These are phyloP conservation scores for Bettongia penicillata DNA, from an alignment of 2,113 vertebrate species.

Conservation along the genomic window DNA sequence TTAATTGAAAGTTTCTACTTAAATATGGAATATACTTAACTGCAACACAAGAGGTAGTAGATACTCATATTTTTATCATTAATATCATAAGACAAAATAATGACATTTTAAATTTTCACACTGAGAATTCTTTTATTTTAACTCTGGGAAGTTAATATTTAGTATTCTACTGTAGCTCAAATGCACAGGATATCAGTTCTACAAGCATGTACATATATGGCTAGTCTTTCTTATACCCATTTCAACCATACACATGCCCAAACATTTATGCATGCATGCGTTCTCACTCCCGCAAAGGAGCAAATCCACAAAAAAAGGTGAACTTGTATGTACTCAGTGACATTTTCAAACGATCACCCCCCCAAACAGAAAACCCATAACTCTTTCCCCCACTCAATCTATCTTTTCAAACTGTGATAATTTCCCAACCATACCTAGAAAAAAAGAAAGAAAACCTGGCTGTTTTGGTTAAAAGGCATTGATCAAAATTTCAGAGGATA, in stretches of 20 bases:
- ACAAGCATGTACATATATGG: background rate
- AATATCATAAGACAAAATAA: background rate
- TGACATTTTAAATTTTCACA: background rate
- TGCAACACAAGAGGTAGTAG: background rate
- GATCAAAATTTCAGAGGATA: conserved; percentile 42
- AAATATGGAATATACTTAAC: background rate
- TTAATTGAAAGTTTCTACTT: background rate
- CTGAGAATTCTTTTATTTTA: background rate
- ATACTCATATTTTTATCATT: background rate
- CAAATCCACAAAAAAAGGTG: background rate
- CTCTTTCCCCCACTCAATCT: background rate
- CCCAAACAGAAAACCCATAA: background rate
- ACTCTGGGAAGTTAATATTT: background rate
- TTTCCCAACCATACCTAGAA: background rate
- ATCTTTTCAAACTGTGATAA: background rate
- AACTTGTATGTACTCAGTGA: background rate
- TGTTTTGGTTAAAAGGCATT: conserved; percentile 51
- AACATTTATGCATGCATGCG: background rate
- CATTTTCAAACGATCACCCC: conserved; percentile 17
- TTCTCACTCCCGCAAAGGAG: background rate
- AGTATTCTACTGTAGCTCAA: background rate
- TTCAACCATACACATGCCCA: background rate
- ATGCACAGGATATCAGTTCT: background rate
- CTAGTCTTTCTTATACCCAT: background rate
- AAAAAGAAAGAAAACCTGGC: background rate